Evolutionary conservation across 2,113 vertebrate genomes (phyloP).

Genomic region (Galbula dea): DNA sequence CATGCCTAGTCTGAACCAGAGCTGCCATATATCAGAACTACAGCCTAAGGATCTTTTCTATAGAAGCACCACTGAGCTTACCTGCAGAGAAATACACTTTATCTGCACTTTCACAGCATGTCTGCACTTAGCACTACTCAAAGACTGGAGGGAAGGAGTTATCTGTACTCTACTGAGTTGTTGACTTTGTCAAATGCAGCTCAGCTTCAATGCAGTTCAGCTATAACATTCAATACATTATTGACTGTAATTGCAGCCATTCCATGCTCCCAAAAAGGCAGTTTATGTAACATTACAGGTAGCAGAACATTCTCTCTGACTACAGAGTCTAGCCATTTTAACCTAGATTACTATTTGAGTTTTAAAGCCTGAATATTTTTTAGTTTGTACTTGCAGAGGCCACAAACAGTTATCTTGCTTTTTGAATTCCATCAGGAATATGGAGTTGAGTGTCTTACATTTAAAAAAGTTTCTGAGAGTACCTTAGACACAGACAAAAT

Average conservation of each 20-base stretch:
- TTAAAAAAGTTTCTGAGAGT: not conserved
- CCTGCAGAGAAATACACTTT: conserved; percentile 66
- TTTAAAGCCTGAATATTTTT: not conserved
- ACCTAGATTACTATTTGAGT: not conserved
- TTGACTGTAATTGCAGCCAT: not conserved
- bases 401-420: not conserved
- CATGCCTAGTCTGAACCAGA: not conserved
- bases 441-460: not conserved
- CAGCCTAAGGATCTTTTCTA: not conserved
- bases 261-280: not conserved
- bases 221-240: not conserved
- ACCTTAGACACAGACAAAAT: not conserved
- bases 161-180: not conserved
- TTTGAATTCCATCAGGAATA: not conserved
- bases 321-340: not conserved
- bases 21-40: not conserved
- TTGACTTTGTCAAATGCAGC: conserved; percentile 30
- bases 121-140: conserved; percentile 62
- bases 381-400: not conserved
- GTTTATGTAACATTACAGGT: not conserved
- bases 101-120: conserved; percentile 54
- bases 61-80: conserved; percentile 41
- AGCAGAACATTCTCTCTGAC: not conserved
- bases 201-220: not conserved
- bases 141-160: conserved; percentile 36